Percentiles rank a stretch among this genome's conserved stretches.
phyloP scores from a whole-genome alignment of 2,888 invertebrate genomes.

The Laothoe populi region DNA sequence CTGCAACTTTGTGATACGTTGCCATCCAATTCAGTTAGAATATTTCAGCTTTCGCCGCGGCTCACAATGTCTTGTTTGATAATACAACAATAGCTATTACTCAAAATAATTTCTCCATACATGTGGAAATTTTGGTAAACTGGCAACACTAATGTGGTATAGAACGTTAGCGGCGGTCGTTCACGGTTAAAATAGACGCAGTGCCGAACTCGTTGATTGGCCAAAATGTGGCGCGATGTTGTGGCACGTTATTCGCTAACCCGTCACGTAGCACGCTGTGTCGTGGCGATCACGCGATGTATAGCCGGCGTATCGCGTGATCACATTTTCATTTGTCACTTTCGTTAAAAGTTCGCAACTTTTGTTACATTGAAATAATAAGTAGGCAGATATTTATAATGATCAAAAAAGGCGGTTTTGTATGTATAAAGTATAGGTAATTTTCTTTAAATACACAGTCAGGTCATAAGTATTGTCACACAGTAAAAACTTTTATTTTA shows the following conservation, averaged over 20 bases:
- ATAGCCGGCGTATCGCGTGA: constrained; percentile 23
- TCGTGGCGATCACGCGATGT: constrained; percentile 31
- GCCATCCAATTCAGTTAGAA: too few relatives aligned
- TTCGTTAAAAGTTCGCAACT: not conserved
- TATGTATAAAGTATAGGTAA: too few relatives aligned
- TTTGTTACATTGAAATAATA: not conserved
- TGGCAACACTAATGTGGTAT: constrained; percentile 11
- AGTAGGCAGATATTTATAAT: not conserved
- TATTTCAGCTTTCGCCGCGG: too few relatives aligned
- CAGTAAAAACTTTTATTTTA: too few relatives aligned
- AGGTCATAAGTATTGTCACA: too few relatives aligned
- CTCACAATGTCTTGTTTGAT: too few relatives aligned
- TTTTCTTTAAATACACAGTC: too few relatives aligned
- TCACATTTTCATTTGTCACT: constrained; percentile 1
- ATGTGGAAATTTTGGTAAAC: not conserved
- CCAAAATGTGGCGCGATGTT: constrained; percentile 73
- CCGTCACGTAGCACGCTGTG: constrained; percentile 48
- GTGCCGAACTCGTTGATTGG: constrained; percentile 63
- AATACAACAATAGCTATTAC: too few relatives aligned
- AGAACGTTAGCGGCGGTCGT: constrained; percentile 20
- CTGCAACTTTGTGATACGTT: too few relatives aligned
- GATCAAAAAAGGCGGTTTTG: constrained; percentile 20
- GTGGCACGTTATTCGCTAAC: constrained; percentile 65
- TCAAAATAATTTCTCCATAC: not conserved
- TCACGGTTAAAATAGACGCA: constrained; percentile 26